Conservation (phyloP, 2,797 vertebrate genomes). For the Spinus pinus region DNA sequence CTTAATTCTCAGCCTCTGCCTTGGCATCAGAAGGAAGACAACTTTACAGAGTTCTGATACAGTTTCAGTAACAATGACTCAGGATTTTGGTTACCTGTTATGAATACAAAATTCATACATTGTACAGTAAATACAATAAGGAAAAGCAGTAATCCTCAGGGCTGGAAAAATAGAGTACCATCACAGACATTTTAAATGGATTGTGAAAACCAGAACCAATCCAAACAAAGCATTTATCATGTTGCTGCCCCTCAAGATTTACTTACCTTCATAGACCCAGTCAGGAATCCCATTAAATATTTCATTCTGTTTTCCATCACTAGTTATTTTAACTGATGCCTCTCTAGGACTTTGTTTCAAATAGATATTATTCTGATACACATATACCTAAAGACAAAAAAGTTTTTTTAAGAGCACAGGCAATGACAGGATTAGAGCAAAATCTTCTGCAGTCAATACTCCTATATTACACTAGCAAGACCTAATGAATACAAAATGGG, state of each 20-base stretch:
- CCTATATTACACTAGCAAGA: not conserved
- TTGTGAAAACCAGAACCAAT: not conserved
- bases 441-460: not conserved
- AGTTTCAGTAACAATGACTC: not conserved
- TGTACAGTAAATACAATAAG: not conserved
- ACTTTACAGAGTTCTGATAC: not conserved
- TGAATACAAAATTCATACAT: not conserved
- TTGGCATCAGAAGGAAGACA: not conserved
- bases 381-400: conserved; percentile 80
- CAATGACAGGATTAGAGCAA: not conserved
- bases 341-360: conserved; percentile 78
- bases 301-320: conserved; percentile 85
- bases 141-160: not conserved
- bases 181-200: not conserved
- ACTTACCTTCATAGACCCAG: conserved; percentile 95
- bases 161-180: not conserved
- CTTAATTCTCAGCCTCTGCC: not conserved
- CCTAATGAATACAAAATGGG: not conserved
- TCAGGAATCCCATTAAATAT: conserved; percentile 95
- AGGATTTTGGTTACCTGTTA: not conserved
- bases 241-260: not conserved
- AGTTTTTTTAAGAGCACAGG: not conserved
- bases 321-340: conserved; percentile 82
- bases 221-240: not conserved
- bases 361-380: conserved; percentile 90